These are phyloP conservation scores for Anoplopoma fimbria DNA, from an alignment of 2,113 vertebrate genomes.

Conservation along the genomic window DNA sequence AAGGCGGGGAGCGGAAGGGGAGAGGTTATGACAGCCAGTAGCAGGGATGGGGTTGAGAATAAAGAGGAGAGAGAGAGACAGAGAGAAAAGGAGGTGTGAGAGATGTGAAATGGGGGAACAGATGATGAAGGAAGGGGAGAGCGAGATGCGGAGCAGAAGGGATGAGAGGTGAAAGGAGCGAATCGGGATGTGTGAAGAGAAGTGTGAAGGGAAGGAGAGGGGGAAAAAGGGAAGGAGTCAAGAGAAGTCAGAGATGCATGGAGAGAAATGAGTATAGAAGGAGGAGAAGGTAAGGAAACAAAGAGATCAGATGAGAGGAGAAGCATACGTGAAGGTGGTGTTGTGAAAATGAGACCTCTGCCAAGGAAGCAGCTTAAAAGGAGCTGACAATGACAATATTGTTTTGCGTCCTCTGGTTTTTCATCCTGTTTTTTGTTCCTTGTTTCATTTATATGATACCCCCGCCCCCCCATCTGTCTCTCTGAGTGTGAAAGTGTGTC, in stretches of 20 bases:
- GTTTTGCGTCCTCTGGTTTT: constrained; percentile 29
- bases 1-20: constrained; percentile 3
- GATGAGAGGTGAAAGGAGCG: constrained; percentile 48
- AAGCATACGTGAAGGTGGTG: constrained; percentile 17
- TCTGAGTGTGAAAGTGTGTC: constrained; percentile 57
- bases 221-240: background rate
- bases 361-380: constrained; percentile 42
- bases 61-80: background rate
- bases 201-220: constrained; percentile 46
- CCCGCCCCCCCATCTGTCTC: constrained; percentile 27
- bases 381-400: constrained; percentile 50
- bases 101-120: constrained; percentile 39
- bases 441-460: constrained; percentile 35
- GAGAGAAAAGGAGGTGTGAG: constrained; percentile 42
- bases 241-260: constrained; percentile 3
- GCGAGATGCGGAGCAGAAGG: constrained; percentile 40
- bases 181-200: constrained; percentile 52
- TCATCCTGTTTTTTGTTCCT: constrained; percentile 28
- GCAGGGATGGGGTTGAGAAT: constrained; percentile 36
- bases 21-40: constrained; percentile 48
- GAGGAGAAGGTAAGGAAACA: background rate
- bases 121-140: constrained; percentile 47
- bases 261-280: background rate
- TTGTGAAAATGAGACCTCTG: constrained; percentile 39
- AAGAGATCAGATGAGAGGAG: constrained; percentile 7